A percentile compares a stretch with the other conserved stretches of the same genome.
Evolutionary conservation across 2,797 vertebrate genomes (phyloP).

Genomic region (Taenioides sp.): DNA sequence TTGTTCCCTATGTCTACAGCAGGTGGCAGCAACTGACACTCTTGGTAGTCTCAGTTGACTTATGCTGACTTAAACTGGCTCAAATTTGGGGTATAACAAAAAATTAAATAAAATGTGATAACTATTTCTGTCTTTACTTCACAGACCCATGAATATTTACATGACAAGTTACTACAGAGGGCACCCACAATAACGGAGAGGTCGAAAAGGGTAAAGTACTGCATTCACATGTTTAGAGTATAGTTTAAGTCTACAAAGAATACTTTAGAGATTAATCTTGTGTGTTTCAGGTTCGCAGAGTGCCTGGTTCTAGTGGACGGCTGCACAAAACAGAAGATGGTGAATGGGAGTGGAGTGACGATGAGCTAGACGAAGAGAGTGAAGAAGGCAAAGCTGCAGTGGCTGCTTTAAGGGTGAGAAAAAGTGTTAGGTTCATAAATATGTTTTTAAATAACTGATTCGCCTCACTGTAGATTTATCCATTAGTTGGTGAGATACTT

Average conservation of each 20-base stretch:
- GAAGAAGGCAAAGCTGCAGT: constrained; percentile 96
- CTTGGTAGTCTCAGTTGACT: background rate
- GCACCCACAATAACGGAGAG: constrained; percentile 95
- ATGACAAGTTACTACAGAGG: constrained; percentile 90
- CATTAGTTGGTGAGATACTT: background rate
- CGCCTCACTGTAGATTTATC: background rate
- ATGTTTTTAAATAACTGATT: background rate
- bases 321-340: constrained; percentile 97
- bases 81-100: background rate
- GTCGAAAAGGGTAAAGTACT: constrained; percentile 87
- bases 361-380: constrained; percentile 95
- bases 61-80: background rate
- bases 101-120: background rate
- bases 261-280: background rate
- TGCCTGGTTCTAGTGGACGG: constrained; percentile 94
- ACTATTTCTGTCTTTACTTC: background rate
- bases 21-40: constrained; percentile 41
- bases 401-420: constrained; percentile 88
- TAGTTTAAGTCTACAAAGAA: constrained; percentile 7
- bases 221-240: background rate
- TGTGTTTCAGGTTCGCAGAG: constrained; percentile 85
- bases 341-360: constrained; percentile 97
- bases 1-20: constrained; percentile 36
- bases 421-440: background rate
- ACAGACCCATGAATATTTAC: constrained; percentile 94